These are phyloP conservation scores for Torymus auratus DNA, from an alignment of 2,888 invertebrate genomes.

Conservation along the genomic window DNA sequence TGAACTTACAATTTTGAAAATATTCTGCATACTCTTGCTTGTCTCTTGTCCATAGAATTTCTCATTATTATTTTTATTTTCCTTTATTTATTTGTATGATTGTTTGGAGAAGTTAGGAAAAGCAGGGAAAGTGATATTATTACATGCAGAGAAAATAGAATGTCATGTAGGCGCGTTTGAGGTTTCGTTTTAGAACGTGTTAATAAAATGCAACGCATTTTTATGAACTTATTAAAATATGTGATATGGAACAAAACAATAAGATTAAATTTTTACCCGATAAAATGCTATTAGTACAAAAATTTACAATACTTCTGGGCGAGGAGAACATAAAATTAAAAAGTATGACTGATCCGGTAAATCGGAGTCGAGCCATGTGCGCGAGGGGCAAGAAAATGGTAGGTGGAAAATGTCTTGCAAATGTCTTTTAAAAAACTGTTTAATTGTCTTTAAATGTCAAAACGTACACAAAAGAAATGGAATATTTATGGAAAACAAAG, in stretches of 20 bases:
- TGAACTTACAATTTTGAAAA: constrained; percentile 55
- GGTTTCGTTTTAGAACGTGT: constrained; percentile 27
- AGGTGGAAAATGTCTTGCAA: constrained; percentile 40
- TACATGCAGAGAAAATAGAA: constrained; percentile 46
- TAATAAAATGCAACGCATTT: background rate
- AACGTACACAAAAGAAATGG: constrained; percentile 47
- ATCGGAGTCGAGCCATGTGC: constrained; percentile 54
- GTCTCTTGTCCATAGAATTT: constrained; percentile 55
- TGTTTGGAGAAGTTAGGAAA: constrained; percentile 12
- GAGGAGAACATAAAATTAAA: constrained; percentile 29
- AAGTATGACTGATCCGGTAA: constrained; percentile 46
- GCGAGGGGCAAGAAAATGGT: constrained; percentile 50
- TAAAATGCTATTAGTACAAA: background rate
- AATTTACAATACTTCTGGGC: constrained; percentile 21
- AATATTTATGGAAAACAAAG: constrained; percentile 58
- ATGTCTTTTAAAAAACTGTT: constrained; percentile 12
- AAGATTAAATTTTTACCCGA: background rate
- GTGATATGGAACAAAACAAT: constrained; percentile 23
- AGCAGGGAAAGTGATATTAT: constrained; percentile 10
- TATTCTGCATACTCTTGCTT: constrained; percentile 55
- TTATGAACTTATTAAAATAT: background rate
- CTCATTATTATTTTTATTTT: constrained; percentile 58
- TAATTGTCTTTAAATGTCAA: constrained; percentile 14
- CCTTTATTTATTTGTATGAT: constrained; percentile 16
- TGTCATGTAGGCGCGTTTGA: constrained; percentile 2